These are phyloP conservation scores for Platichthys flesus DNA, from an alignment of 2,113 vertebrate species.

Conservation along the genomic window DNA sequence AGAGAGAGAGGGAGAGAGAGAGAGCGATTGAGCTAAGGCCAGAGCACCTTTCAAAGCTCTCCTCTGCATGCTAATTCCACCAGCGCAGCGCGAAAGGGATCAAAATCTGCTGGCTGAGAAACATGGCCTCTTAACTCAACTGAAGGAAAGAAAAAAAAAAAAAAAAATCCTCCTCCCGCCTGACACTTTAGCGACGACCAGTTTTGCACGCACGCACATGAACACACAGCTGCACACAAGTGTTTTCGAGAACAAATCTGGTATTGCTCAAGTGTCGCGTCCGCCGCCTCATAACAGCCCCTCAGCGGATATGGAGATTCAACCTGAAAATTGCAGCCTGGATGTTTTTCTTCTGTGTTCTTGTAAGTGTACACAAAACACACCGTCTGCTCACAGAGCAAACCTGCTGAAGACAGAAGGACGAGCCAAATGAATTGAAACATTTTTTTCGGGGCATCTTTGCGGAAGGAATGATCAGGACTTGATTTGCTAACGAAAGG, in stretches of 20 bases:
- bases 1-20: neutral
- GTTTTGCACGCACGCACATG: slow-evolving; percentile 49
- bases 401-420: neutral
- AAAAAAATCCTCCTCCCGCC: slow-evolving; percentile 32
- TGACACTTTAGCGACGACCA: slow-evolving; percentile 5
- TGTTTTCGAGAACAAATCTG: slow-evolving; percentile 5
- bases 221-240: slow-evolving; percentile 42
- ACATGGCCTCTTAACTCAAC: slow-evolving; percentile 57
- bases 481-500: neutral
- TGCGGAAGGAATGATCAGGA: neutral
- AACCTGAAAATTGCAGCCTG: slow-evolving; percentile 19
- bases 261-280: neutral
- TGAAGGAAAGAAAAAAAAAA: neutral
- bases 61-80: slow-evolving; percentile 76
- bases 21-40: slow-evolving; percentile 66
- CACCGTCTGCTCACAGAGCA: neutral
- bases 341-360: slow-evolving; percentile 3
- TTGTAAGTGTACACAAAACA: too few species aligned
- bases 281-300: neutral
- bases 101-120: slow-evolving; percentile 61
- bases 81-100: slow-evolving; percentile 48
- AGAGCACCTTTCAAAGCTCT: slow-evolving; percentile 67
- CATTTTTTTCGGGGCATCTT: neutral
- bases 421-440: too few species aligned
- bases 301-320: neutral